These are phyloP conservation scores for Sorex fumeus DNA, from an alignment of 2,113 vertebrate species.

Conservation along the genomic window DNA sequence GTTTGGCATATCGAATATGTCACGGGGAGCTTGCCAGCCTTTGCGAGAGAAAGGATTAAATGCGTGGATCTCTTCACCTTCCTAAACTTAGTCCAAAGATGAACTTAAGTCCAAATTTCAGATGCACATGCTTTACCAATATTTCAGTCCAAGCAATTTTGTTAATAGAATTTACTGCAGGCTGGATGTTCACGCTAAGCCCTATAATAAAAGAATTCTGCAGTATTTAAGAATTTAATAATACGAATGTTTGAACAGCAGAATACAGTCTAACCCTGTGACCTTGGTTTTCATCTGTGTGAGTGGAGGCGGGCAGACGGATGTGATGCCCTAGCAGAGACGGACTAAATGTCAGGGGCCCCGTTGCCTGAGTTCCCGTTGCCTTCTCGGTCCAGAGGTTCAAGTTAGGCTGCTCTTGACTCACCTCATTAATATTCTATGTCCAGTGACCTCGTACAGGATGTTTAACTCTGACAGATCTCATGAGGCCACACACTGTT, in stretches of 20 bases:
- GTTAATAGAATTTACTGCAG: constrained; percentile 10
- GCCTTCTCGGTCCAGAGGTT: neutral
- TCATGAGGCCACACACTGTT: neutral
- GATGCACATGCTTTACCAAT: neutral
- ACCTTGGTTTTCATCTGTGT: neutral
- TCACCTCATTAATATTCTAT: constrained; percentile 29
- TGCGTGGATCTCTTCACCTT: neutral
- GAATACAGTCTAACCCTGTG: neutral
- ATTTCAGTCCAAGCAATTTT: neutral
- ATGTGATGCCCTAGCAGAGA: neutral
- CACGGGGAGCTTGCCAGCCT: no score
- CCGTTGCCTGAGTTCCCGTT: neutral
- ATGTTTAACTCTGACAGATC: constrained; percentile 37
- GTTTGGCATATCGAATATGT: no score
- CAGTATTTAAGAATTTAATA: constrained; percentile 12
- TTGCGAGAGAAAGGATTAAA: neutral
- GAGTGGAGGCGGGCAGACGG: neutral
- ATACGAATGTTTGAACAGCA: constrained; percentile 21
- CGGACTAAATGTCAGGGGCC: neutral
- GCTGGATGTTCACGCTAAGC: neutral
- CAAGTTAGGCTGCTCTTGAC: neutral
- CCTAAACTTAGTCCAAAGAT: constrained; percentile 8
- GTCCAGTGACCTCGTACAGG: neutral
- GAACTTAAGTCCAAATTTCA: neutral
- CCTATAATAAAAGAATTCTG: constrained; percentile 42